Evolutionary conservation across 2,888 invertebrate species (phyloP), one percentile per base, ranked within the genome.

Genomic region (Caenorhabditis angaria): DNA sequence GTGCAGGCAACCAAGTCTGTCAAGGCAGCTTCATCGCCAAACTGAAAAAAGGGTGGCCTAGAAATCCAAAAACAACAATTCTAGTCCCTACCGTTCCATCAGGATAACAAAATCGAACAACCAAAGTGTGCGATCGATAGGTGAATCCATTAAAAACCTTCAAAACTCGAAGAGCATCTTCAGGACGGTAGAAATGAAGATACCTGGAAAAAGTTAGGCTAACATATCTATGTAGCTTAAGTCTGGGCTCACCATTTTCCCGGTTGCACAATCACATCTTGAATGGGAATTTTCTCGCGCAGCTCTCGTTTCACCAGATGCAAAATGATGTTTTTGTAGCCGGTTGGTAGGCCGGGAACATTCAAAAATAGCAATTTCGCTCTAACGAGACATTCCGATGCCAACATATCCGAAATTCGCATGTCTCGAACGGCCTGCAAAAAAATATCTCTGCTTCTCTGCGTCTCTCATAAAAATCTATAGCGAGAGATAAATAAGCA

Each of bases 1-100:
- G 55, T 61, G 61, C 72, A 67, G 20, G 59, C 50, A 25, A 74
- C 74, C 35, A 74, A 56, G 14, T 69, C 64, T 8, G 56, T 24
- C 18, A 74, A 55, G 27, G 74, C 67, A 4, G 51, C 29, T 53
- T 74, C 74, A 48, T 74, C 74, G 47, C 74, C 69, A 48, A 61
- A 74, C 65, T 71, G 53, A 47, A 56, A 55, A 28, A 41, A 6
- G 54, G 3, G 12, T n/a, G 14, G 27, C 14, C 27, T 24, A 41
- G 12, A 62, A 58, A 67, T n/a, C 59, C 20, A 4, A 27, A 24
- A 6, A n/a, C 25, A 48, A 54, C 32, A 32, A n/a, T n/a, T n/a
- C n/a, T n/a, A n/a, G n/a, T n/a, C n/a, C 61, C 32, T 28, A 71
- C 71, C 51, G 74, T 74, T 53, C 74, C 74, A 60, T 74, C 74